Conservation (phyloP, 2,888 invertebrate species). For the Seira musarum region DNA sequence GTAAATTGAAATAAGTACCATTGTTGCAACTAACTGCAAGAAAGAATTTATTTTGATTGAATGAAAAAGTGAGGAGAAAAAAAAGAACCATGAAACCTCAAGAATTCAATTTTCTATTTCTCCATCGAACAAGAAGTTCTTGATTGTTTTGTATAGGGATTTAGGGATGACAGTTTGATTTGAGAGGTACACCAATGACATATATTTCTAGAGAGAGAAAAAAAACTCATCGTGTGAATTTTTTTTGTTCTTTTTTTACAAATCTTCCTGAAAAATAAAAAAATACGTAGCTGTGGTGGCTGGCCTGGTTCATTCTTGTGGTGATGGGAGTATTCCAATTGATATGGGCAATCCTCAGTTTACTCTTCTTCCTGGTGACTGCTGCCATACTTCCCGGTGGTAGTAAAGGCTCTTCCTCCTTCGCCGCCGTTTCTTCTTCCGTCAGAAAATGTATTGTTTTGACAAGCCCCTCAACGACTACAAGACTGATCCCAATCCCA, state of each 20-base stretch:
- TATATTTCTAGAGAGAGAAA: too few relatives aligned
- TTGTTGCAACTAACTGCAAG: too few relatives aligned
- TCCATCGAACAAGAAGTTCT: too few relatives aligned
- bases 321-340: constrained; percentile 67
- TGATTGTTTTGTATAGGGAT: too few relatives aligned
- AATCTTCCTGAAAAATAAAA: constrained; percentile 28
- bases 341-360: constrained; percentile 65
- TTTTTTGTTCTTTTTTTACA: constrained; percentile 35
- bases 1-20: constrained; percentile 47
- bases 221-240: constrained; percentile 38
- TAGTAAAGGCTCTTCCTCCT: constrained; percentile 56
- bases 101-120: too few relatives aligned
- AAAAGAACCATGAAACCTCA: too few relatives aligned
- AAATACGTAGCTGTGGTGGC: constrained; percentile 67
- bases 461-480: constrained; percentile 45
- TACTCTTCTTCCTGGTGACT: constrained; percentile 67
- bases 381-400: constrained; percentile 67
- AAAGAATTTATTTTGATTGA: too few relatives aligned
- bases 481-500: constrained; percentile 62
- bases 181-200: too few relatives aligned
- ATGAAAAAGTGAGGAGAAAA: too few relatives aligned
- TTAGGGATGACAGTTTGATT: too few relatives aligned
- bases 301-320: constrained; percentile 67
- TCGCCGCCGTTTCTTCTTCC: constrained; percentile 58
- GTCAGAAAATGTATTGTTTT: constrained; percentile 57